phyloP scores from a whole-genome alignment of 2,797 vertebrate genomes.

The Hypotaenidia okinawae region DNA sequence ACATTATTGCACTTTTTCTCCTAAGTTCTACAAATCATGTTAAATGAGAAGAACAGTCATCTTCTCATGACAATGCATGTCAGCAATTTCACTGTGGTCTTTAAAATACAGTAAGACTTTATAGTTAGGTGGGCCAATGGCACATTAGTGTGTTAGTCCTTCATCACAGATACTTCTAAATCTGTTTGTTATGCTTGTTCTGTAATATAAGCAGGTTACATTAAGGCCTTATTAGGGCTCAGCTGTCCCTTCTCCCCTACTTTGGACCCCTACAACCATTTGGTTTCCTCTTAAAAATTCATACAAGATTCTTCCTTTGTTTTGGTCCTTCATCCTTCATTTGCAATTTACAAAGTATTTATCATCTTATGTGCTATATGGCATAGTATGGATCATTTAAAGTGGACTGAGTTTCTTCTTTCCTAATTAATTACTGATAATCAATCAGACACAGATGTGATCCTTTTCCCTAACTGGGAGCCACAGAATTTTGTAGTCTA shows the following conservation, averaged over 20 bases:
- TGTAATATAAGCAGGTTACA: neutral
- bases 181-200: neutral
- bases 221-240: neutral
- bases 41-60: neutral
- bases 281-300: neutral
- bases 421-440: neutral
- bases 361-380: neutral
- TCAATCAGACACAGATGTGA: neutral
- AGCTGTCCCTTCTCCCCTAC: too few relatives aligned
- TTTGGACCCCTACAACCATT: neutral
- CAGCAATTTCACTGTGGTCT: neutral
- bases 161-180: neutral
- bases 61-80: neutral
- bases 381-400: neutral
- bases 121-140: neutral
- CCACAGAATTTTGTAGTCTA: neutral
- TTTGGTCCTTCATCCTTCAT: neutral
- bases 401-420: neutral
- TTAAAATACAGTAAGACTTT: neutral
- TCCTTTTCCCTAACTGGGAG: neutral
- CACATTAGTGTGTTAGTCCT: neutral
- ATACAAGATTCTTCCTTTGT: neutral
- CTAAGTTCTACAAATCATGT: neutral
- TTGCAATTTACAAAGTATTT: neutral
- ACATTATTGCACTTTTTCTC: neutral